Evolutionary conservation across 2,113 vertebrate genomes (phyloP), one percentile per base, ranked within the genome.

Genomic region (Apeltes quadracus): DNA sequence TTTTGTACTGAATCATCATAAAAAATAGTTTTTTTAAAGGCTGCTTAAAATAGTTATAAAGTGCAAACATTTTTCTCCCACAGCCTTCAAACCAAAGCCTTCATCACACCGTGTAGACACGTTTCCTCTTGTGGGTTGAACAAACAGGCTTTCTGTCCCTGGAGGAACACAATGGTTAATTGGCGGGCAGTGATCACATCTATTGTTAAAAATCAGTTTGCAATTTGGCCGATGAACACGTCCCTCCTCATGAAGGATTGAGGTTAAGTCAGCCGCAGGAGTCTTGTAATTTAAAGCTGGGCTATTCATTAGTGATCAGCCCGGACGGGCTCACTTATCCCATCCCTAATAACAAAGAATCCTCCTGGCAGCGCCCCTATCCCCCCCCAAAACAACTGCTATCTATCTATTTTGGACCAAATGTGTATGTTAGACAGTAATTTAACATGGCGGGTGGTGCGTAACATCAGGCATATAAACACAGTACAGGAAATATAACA

Each of bases 291-390:
- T 75, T 75, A 78, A 69, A 34, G 53, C 57, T 7, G 27, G 59
- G 67, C 76, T 72, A 34, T 86, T 89, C 75, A 79, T 89, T 79
- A 72, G 43, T 61, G 63, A 61, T 83, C 72, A 66, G 46, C 69
- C 44, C 62, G 70, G 82, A 72, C 65, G 1, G 23, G 14, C 64
- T 80, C 20, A 7, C 50, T 76, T 65, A 76, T 78, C 55, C 67
- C 73, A 66, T 57, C 36, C 61, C 38, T 72, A 82, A 66, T 56
- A 84, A 82, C 70, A 64, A 23, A 48, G 14, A 75, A 63, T 69
- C 59, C 34, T 38, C 38, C 69, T 38, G 1, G 54, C 57, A 38
- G 51, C 36, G 8, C 41, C 73, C 58, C 32, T 25, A 57, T 59
- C 54, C 16, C 62, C 44, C 44, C 46, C 5, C 1, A 5, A 43